Evolutionary conservation across 1,140 invertebrate species (phyloP).

Genomic region (Thalassaphorura encarpata): DNA sequence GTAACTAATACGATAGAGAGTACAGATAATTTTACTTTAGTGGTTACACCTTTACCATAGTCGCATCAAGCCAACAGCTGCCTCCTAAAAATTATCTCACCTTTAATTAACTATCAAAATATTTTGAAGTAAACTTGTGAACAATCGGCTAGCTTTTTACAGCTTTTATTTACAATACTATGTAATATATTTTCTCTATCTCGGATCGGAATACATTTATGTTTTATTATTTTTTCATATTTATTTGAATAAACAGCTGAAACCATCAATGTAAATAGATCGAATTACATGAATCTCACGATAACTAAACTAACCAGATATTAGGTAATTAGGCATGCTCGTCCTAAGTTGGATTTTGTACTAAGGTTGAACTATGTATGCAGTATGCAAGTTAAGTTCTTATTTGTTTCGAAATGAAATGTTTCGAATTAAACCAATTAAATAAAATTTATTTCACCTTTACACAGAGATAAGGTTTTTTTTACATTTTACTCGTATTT

Average conservation of each 20-base stretch:
- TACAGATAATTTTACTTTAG: not conserved
- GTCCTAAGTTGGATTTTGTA: not conserved
- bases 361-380: not conserved
- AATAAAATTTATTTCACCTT: too few relatives aligned
- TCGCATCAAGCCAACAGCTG: not conserved
- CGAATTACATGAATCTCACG: not conserved
- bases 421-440: too few relatives aligned
- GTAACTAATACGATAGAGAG: too few relatives aligned
- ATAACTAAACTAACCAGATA: not conserved
- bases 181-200: too few relatives aligned
- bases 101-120: not conserved
- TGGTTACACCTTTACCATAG: not conserved
- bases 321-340: not conserved
- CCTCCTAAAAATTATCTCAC: not conserved
- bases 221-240: not conserved
- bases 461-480: too few relatives aligned
- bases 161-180: too few relatives aligned
- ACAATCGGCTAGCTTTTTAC: not conserved
- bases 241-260: not conserved
- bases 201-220: not conserved
- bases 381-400: not conserved
- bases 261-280: not conserved
- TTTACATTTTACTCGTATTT: too few relatives aligned
- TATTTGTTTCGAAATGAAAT: too few relatives aligned
- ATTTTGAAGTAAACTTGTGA: not conserved